phyloP scores from a whole-genome alignment of 2,113 vertebrate genomes.

The Peromyscus leucopus region DNA sequence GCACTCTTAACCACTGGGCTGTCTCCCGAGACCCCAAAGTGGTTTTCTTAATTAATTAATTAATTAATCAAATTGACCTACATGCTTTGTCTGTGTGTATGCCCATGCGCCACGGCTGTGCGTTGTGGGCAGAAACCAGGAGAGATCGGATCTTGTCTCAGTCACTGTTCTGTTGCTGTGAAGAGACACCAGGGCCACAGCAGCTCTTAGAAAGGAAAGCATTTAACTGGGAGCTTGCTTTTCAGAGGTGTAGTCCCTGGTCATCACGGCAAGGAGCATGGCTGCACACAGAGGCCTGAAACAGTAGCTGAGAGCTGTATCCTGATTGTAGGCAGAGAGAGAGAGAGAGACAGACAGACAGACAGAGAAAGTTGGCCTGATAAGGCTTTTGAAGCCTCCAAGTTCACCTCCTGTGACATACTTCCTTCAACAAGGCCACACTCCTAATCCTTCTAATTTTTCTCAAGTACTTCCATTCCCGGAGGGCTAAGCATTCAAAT shows the following conservation, averaged over 20 bases:
- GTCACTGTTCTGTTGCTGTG: neutral
- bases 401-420: neutral
- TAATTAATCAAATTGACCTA: neutral
- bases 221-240: neutral
- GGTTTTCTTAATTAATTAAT: neutral
- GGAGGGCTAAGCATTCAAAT: neutral
- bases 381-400: neutral
- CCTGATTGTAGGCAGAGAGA: neutral
- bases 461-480: neutral
- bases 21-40: neutral
- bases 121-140: neutral
- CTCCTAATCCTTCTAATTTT: neutral
- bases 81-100: neutral
- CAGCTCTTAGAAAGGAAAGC: neutral
- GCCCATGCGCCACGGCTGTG: neutral
- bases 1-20: neutral
- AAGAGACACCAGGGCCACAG: neutral
- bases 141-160: neutral
- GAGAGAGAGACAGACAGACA: neutral
- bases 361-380: neutral
- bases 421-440: neutral
- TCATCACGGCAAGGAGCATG: too few species aligned
- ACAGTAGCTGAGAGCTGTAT: neutral
- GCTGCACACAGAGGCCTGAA: fast-evolving
- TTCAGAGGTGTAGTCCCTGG: neutral